phyloP scores from a whole-genome alignment of 2,797 vertebrate species.

The Sebastiscus albofasciatus region DNA sequence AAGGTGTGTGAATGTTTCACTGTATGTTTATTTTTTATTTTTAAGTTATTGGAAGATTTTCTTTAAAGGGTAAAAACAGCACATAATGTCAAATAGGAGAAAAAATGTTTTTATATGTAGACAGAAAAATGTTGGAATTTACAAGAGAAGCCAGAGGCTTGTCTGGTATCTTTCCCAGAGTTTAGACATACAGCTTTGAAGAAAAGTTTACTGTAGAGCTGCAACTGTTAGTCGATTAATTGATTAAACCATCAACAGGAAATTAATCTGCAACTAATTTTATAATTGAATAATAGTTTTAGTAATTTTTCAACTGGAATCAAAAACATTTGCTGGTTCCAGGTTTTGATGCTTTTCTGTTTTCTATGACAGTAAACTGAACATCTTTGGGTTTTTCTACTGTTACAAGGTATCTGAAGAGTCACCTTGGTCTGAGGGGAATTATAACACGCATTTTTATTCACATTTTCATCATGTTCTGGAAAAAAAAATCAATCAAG shows the following conservation, averaged over 20 bases:
- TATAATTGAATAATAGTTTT: no score
- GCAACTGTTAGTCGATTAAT: not conserved
- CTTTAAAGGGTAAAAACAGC: not conserved
- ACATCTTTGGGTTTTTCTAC: no score
- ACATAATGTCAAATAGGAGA: not conserved
- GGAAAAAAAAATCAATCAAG: not conserved
- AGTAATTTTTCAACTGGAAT: no score
- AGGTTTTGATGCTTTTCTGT: no score
- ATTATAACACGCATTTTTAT: no score
- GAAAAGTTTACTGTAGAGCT: not conserved
- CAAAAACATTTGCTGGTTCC: no score
- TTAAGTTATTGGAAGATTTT: not conserved
- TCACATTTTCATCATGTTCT: no score
- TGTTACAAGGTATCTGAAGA: no score
- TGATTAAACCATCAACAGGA: not conserved
- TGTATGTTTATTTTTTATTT: not conserved
- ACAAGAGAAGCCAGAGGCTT: not conserved
- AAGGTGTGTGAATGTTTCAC: not conserved
- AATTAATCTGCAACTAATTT: no score
- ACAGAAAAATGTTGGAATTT: not conserved
- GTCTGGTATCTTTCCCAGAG: not conserved
- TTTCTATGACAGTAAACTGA: no score
- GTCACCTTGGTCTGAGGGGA: no score
- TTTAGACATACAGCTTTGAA: not conserved
- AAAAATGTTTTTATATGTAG: not conserved